Conservation (phyloP, 2,797 vertebrate genomes). For the Geotrypetes seraphini region DNA sequence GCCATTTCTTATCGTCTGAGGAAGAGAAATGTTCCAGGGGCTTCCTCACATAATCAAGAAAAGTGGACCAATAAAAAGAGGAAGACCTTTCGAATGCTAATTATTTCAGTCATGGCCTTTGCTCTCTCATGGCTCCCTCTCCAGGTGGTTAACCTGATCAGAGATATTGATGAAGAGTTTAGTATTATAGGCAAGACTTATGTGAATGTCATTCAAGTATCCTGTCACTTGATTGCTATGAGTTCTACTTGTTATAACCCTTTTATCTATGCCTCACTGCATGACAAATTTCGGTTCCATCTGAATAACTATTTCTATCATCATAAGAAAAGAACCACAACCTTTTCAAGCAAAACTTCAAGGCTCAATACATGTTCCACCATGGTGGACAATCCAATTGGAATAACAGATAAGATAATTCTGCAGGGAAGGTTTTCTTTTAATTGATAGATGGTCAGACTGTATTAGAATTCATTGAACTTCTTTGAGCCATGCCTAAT, state of each 20-base stretch:
- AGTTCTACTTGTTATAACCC: conserved; percentile 84
- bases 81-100: conserved; percentile 71
- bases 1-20: conserved; percentile 67
- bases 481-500: no score
- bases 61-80: conserved; percentile 63
- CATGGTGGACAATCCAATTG: conserved; percentile 41
- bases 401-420: conserved; percentile 26
- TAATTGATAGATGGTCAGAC: neutral
- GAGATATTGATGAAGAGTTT: conserved; percentile 75
- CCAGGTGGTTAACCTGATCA: conserved; percentile 79
- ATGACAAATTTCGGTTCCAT: conserved; percentile 67
- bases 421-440: conserved; percentile 30
- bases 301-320: conserved; percentile 50
- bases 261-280: conserved; percentile 79
- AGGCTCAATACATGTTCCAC: conserved; percentile 55
- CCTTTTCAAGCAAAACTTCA: conserved; percentile 44
- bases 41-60: conserved; percentile 44
- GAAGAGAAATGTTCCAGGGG: conserved; percentile 47
- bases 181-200: conserved; percentile 72
- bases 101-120: conserved; percentile 69
- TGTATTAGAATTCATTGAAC: no score
- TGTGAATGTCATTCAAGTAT: conserved; percentile 74
- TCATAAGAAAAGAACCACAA: conserved; percentile 37
- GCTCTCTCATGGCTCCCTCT: conserved; percentile 78
- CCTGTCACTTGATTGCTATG: conserved; percentile 76